Evolutionary conservation across 2,797 vertebrate species (phyloP).

Genomic region (Trachurus trachurus): DNA sequence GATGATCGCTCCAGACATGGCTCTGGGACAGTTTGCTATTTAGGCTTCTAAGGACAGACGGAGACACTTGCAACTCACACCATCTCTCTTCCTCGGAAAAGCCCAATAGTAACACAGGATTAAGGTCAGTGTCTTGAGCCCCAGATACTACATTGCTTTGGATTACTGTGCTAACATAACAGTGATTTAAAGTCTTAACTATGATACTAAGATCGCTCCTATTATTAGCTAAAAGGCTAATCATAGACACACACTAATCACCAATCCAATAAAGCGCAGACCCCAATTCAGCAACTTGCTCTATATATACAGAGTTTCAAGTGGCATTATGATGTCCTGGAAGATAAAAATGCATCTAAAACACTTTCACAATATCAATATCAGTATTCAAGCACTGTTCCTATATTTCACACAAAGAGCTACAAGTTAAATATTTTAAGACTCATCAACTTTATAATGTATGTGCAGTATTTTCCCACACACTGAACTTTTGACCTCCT

Average conservation of each 20-base stretch:
- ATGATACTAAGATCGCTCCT: slow-evolving; percentile 78
- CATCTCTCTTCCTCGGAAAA: slow-evolving; percentile 64
- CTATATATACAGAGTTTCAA: slow-evolving; percentile 40
- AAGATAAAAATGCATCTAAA: not conserved
- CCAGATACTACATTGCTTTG: slow-evolving; percentile 75
- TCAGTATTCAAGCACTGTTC: slow-evolving; percentile 7
- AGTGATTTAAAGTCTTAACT: slow-evolving; percentile 83
- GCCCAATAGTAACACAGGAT: slow-evolving; percentile 76
- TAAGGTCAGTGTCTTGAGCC: slow-evolving; percentile 83
- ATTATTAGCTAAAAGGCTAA: slow-evolving; percentile 84
- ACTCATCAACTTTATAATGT: not conserved
- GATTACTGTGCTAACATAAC: slow-evolving; percentile 85
- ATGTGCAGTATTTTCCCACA: not conserved
- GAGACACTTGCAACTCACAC: slow-evolving; percentile 28
- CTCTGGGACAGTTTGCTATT: slow-evolving; percentile 61
- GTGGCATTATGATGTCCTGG: not conserved
- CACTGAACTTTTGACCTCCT: slow-evolving; percentile 28
- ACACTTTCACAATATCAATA: not conserved
- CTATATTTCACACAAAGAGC: slow-evolving; percentile 5
- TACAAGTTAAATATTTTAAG: not conserved
- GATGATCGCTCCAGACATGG: slow-evolving; percentile 28
- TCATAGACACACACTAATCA: slow-evolving; percentile 72
- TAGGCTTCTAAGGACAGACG: slow-evolving; percentile 48
- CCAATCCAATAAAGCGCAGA: slow-evolving; percentile 75
- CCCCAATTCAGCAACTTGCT: slow-evolving; percentile 49